These are phyloP conservation scores for Peribatodes rhomboidaria DNA, from an alignment of 2,888 invertebrate genomes.

Conservation along the genomic window DNA sequence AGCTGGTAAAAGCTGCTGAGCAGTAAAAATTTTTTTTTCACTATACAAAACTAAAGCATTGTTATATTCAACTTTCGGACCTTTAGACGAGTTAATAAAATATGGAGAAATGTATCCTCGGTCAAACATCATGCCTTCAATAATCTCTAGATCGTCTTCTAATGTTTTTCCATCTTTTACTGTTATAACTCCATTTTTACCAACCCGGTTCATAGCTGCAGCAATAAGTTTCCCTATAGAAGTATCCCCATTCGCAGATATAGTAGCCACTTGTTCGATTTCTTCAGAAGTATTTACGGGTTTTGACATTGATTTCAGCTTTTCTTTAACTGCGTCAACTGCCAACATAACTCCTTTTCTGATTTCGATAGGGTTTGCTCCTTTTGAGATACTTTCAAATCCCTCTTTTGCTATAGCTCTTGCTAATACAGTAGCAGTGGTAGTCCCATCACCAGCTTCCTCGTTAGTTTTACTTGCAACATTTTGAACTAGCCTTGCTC, in stretches of 20 bases:
- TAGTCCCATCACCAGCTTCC: slow-evolving; percentile 99
- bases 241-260: slow-evolving; percentile 98
- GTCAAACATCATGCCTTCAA: slow-evolving; percentile 99
- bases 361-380: slow-evolving; percentile 98
- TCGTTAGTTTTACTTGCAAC: slow-evolving; percentile 99
- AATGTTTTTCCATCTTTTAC: slow-evolving; percentile 99
- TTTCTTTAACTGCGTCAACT: slow-evolving; percentile 95
- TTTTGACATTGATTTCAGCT: slow-evolving; percentile 95
- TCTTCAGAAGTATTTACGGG: slow-evolving; percentile 98
- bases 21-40: slow-evolving; percentile 98
- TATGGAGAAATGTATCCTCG: slow-evolving; percentile 99
- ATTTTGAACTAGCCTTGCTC: slow-evolving; percentile 98
- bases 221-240: slow-evolving; percentile 97
- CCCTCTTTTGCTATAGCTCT: slow-evolving; percentile 99
- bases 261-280: slow-evolving; percentile 99
- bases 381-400: slow-evolving; percentile 98
- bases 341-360: slow-evolving; percentile 96
- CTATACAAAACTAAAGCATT: slow-evolving; percentile 96
- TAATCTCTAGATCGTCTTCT: slow-evolving; percentile 96
- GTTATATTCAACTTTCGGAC: slow-evolving; percentile 98
- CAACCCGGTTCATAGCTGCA: slow-evolving; percentile 98
- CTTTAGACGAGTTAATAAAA: slow-evolving; percentile 99
- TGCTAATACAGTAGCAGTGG: slow-evolving; percentile 98
- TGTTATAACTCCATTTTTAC: slow-evolving; percentile 99
- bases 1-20: slow-evolving; percentile 98